Evolutionary conservation across 2,113 vertebrate species (phyloP), one percentile per base, ranked within the genome.

Genomic region (Phycodurus eques): DNA sequence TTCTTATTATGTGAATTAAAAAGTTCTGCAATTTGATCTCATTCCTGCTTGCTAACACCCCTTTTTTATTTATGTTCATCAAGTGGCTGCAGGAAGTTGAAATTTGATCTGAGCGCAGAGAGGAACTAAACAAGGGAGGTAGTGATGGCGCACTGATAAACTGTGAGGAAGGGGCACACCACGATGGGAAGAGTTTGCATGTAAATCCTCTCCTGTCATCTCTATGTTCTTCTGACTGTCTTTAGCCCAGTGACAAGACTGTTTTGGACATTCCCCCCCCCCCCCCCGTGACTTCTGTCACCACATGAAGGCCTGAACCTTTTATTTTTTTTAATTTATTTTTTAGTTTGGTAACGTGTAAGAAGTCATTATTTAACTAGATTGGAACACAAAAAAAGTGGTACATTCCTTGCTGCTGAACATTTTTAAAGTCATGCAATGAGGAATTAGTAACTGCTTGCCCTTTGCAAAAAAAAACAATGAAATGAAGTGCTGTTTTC

Each of bases 81-180:
- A 57, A 61, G 73, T 72, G 47, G 60, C 42, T 22, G 54, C 73
- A 78, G 79, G 84, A 85, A 82, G 76, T 35, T 5, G 42, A 89
- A 84, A 83, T 82, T 31, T 83, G 81, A 87, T 80, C 76, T 75
- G 47, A 62, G 70, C 76, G 71, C 71, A 31, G 53, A 66, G 66
- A 85, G 83, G 83, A 85, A 86, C 75, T 70, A 64, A 85, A 72
- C 64, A 67, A 35, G 75, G 75, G 44, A 42, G 75, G 82, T 61
- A 44, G 57, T 20, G 82, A 80, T 81, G 82, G 54, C 17, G 15
- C 65, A 33, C 43, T 67, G 82, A 87, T 85, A 84, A 76, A 44
- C 33, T 46, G 2, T 1, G n/a, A 78, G 67, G 81, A 70, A 53
- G 76, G 63, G 47, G 74, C 66, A 73, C 33, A 1, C 9, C 47